phyloP scores from a whole-genome alignment of 2,888 invertebrate species.

The Sphinx pinastri region DNA sequence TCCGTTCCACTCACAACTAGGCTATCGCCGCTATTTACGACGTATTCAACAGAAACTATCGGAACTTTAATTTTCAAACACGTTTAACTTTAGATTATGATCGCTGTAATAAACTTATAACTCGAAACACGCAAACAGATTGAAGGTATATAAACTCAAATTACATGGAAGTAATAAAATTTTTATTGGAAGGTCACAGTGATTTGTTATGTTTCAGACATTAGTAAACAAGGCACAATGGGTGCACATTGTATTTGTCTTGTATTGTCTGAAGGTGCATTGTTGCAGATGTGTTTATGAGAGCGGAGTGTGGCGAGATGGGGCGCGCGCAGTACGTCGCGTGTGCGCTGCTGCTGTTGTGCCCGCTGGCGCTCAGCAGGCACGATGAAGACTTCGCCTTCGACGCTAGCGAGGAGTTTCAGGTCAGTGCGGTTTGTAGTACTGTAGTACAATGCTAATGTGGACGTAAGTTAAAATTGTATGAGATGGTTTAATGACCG shows the following conservation, averaged over 20 bases:
- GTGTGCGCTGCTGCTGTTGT: slow-evolving; percentile 69
- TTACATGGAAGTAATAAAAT: neutral
- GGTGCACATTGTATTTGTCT: slow-evolving; percentile 30
- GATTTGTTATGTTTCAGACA: neutral
- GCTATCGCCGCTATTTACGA: no score
- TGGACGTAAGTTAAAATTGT: no score
- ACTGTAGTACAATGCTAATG: no score
- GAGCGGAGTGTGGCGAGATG: slow-evolving; percentile 58
- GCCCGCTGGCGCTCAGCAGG: slow-evolving; percentile 72
- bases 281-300: slow-evolving; percentile 79
- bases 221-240: neutral
- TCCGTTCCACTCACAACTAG: no score
- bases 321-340: slow-evolving; percentile 63
- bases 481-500: no score
- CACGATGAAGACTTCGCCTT: slow-evolving; percentile 82
- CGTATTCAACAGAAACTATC: slow-evolving; percentile 42
- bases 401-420: slow-evolving; percentile 78
- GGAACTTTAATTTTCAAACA: slow-evolving; percentile 6
- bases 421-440: slow-evolving; percentile 53
- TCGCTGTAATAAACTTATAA: slow-evolving; percentile 1
- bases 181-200: neutral
- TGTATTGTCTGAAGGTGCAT: slow-evolving; percentile 33
- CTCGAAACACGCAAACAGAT: slow-evolving; percentile 20
- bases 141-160: neutral
- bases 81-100: slow-evolving; percentile 10